Base-by-base conservation (phyloP, 2,888 invertebrate genomes). In the Nymphalis c-album region DNA sequence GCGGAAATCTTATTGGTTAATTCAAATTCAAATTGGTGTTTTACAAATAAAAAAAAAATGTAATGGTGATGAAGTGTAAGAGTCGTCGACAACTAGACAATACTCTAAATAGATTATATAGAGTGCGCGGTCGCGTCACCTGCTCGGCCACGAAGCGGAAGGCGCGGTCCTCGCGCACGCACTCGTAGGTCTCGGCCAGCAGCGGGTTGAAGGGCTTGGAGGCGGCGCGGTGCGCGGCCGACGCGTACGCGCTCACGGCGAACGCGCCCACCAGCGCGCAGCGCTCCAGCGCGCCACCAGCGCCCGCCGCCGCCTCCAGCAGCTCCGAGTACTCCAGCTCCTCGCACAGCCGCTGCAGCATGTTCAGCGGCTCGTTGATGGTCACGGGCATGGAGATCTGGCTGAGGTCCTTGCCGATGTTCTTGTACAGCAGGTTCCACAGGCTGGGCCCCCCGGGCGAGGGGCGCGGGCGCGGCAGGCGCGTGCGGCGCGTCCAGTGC, bases 341-440 rank as follows among this genome's bases (percentile, higher is more conserved):
- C 81, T 97, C 97, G 91, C 96, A 96, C 51, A 97, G 91, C 55
- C 96, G 90, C 95, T 96, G 96, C 64, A 97, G 88, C 92, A 96
- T 96, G 79, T 96, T 96, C 0, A 97, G 91, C 0, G 97, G 97
- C 85, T 97, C 97, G 82, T 97, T 97, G 73, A 97, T 93, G 2
- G 96, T 96, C 55, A 97, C 96, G 0, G 97, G 97, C 96, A 97
- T 96, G 70, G 96, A 96, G 58, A 97, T 95, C 87, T 96, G 96
- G 20, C 96, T 96, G 68, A 97, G 90, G 85, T 97, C 97, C 87
- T 97, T 97, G 74, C 97, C 97, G 64, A 97, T 97, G 84, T 97
- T 97, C 87, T 95, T 95, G 81, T 95, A 95, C 4, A 96, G 89
- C 67, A 96, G 91, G 88, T 96, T 96, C 95, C 96, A 96, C n/a